Conservation (phyloP, 2,888 invertebrate species). For the Ctena decussata region DNA sequence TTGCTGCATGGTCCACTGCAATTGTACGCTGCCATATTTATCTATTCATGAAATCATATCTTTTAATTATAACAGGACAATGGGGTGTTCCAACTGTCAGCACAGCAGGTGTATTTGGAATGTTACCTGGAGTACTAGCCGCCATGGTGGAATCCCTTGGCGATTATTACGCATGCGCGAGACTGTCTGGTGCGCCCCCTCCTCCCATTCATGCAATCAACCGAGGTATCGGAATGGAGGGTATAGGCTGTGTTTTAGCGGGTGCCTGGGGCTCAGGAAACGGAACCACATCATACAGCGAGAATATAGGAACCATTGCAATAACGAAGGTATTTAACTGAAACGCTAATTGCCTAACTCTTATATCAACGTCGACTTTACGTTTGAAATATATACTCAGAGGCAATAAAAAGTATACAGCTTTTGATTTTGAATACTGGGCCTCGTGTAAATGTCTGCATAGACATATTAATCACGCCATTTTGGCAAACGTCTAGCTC, state of each 20-base stretch:
- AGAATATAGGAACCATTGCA: conserved; percentile 96
- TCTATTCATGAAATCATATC: too few species aligned
- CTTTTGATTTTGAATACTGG: too few species aligned
- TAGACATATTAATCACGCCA: too few species aligned
- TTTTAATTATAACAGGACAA: conserved; percentile 76
- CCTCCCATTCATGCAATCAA: conserved; percentile 96
- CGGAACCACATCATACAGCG: conserved; percentile 95
- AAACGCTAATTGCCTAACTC: too few species aligned
- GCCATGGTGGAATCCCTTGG: conserved; percentile 89
- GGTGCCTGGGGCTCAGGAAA: conserved; percentile 95
- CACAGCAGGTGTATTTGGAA: conserved; percentile 74
- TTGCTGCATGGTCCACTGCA: too few species aligned
- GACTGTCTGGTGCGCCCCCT: conserved; percentile 91
- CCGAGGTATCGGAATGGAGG: conserved; percentile 92
- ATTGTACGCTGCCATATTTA: too few species aligned
- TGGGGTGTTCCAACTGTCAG: conserved; percentile 82
- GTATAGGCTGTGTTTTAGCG: conserved; percentile 93
- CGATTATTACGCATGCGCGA: conserved; percentile 95
- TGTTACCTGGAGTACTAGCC: conserved; percentile 81
- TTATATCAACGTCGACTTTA: too few species aligned
- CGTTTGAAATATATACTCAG: too few species aligned
- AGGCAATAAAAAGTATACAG: too few species aligned
- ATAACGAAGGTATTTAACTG: conserved; percentile 91
- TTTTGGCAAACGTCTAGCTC: too few species aligned
- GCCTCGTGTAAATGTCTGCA: too few species aligned